Evolutionary conservation across 2,888 invertebrate species (phyloP).

Genomic region (Fabriciana adippe): DNA sequence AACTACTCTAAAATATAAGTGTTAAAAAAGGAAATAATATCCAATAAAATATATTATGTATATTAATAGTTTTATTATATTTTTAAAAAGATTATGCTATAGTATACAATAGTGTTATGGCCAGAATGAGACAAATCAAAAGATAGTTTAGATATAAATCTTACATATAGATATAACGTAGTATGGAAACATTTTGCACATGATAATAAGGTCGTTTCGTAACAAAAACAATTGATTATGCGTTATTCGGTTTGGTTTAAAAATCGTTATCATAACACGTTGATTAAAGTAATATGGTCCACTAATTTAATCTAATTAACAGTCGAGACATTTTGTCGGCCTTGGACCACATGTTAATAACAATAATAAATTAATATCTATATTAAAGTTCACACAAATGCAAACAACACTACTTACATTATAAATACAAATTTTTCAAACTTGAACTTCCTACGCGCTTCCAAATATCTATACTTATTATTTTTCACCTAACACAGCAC

Average conservation of each 20-base stretch:
- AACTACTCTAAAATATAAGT: no score
- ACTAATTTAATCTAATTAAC: conserved; percentile 46
- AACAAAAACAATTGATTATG: conserved; percentile 52
- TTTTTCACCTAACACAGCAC: conserved; percentile 27
- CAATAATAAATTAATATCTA: conserved; percentile 56
- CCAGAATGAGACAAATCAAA: background rate
- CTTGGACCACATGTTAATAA: conserved; percentile 66
- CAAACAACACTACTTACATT: conserved; percentile 36
- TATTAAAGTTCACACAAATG: conserved; percentile 44
- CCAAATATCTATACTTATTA: conserved; percentile 13
- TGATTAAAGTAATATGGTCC: conserved; percentile 37
- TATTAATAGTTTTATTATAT: no score
- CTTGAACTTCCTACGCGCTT: conserved; percentile 16
- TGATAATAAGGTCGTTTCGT: conserved; percentile 54
- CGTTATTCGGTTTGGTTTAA: conserved; percentile 6
- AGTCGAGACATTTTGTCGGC: conserved; percentile 48
- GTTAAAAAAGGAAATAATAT: no score
- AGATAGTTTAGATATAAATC: conserved; percentile 11
- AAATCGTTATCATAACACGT: conserved; percentile 39
- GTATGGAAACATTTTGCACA: conserved; percentile 42
- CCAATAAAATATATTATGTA: no score
- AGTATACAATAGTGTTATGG: no score
- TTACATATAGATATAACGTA: conserved; percentile 20
- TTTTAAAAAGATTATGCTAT: no score
- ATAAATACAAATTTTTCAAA: conserved; percentile 23